phyloP scores from a whole-genome alignment of 1,140 invertebrate species.

The Gryon sp. region DNA sequence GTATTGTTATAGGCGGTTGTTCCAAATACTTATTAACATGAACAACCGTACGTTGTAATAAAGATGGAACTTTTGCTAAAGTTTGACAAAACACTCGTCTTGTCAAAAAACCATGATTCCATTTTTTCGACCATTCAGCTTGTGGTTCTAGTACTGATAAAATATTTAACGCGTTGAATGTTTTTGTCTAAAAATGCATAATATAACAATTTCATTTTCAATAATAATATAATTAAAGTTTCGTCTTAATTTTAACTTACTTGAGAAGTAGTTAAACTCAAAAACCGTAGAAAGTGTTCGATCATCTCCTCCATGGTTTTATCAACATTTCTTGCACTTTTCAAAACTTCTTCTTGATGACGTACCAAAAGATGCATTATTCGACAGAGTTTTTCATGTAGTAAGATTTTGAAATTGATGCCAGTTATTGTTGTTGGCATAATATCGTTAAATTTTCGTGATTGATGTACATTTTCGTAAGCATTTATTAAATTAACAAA shows the following conservation, averaged over 20 bases:
- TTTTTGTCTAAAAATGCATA: slow-evolving; percentile 65
- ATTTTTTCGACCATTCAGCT: slow-evolving; percentile 73
- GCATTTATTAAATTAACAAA: slow-evolving; percentile 69
- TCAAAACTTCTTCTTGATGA: slow-evolving; percentile 74
- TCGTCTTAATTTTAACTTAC: no score
- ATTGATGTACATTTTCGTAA: slow-evolving; percentile 69
- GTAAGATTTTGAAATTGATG: slow-evolving; percentile 75
- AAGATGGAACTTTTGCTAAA: slow-evolving; percentile 69
- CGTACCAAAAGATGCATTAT: slow-evolving; percentile 70
- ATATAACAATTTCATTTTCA: no score
- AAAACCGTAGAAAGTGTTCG: slow-evolving; percentile 73
- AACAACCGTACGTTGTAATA: slow-evolving; percentile 66
- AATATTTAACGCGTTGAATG: slow-evolving; percentile 69
- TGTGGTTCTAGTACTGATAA: slow-evolving; percentile 73
- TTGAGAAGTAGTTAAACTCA: slow-evolving; percentile 63
- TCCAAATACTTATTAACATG: slow-evolving; percentile 65
- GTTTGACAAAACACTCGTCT: slow-evolving; percentile 67
- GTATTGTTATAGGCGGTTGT: slow-evolving; percentile 61
- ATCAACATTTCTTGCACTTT: slow-evolving; percentile 66
- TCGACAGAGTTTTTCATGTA: slow-evolving; percentile 75
- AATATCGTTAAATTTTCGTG: slow-evolving; percentile 66
- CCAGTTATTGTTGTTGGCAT: slow-evolving; percentile 72
- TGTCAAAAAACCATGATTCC: slow-evolving; percentile 70
- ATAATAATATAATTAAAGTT: no score
- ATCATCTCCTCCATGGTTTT: slow-evolving; percentile 72